phyloP scores from a whole-genome alignment of 2,113 vertebrate genomes.

The Plecturocebus donacophilus region DNA sequence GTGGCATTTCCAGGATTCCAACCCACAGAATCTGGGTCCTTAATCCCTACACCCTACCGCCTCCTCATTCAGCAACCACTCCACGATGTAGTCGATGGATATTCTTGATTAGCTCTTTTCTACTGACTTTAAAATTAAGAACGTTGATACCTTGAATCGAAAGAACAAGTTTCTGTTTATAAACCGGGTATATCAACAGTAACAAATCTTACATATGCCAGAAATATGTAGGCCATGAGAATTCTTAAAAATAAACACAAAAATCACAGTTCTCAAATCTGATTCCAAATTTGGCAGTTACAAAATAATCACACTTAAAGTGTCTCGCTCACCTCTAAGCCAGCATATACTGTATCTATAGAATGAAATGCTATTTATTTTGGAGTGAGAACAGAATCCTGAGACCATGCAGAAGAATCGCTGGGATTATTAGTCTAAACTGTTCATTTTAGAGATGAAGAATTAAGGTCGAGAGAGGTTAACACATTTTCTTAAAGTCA shows the following conservation, averaged over 20 bases:
- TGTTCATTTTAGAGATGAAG: background rate
- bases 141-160: conserved; percentile 30
- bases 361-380: conserved; percentile 26
- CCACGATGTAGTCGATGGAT: rapidly evolving
- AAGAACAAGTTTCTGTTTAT: conserved; percentile 66
- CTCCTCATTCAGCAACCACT: background rate
- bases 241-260: conserved; percentile 69
- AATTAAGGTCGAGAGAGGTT: background rate
- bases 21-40: background rate
- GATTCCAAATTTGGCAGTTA: conserved; percentile 60
- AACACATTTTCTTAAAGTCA: background rate
- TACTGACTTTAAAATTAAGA: conserved; percentile 29
- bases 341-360: background rate
- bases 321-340: conserved; percentile 58
- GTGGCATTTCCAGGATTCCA: background rate
- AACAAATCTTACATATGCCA: conserved; percentile 48
- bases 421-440: background rate
- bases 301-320: conserved; percentile 60
- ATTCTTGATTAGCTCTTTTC: background rate
- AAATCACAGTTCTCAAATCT: conserved; percentile 63
- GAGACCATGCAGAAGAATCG: background rate
- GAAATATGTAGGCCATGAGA: conserved; percentile 56
- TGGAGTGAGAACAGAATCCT: background rate
- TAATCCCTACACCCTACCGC: no score
- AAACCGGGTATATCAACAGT: conserved; percentile 10